Percentiles rank a stretch among this genome's conserved stretches.
These are phyloP conservation scores for Coleophora flavipennella DNA, from an alignment of 2,888 invertebrate genomes.

Conservation along the genomic window DNA sequence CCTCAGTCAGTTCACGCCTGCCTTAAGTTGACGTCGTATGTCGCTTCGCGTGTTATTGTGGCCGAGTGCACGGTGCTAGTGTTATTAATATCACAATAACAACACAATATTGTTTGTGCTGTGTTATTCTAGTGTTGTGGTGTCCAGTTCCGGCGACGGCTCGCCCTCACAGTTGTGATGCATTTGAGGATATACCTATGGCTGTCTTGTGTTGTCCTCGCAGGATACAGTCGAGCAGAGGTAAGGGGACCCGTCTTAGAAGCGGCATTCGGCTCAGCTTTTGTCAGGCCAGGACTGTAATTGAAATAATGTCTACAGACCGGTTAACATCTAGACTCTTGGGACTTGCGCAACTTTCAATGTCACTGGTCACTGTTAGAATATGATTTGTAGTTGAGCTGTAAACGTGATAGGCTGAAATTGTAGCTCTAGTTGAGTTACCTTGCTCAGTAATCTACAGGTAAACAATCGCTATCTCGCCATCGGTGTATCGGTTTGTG, in stretches of 20 bases:
- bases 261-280: constrained; percentile 59
- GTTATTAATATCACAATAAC: constrained; percentile 36
- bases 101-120: constrained; percentile 64
- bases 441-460: constrained; percentile 53
- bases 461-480: constrained; percentile 61
- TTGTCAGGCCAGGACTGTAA: constrained; percentile 36
- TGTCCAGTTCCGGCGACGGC: constrained; percentile 51
- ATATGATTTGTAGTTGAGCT: not conserved
- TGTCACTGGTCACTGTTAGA: constrained; percentile 51
- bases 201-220: constrained; percentile 80
- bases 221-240: constrained; percentile 83
- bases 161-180: constrained; percentile 73
- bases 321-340: constrained; percentile 21
- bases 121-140: constrained; percentile 59
- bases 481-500: constrained; percentile 36
- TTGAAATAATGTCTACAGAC: constrained; percentile 20
- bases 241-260: constrained; percentile 74
- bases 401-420: not conserved
- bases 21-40: constrained; percentile 48
- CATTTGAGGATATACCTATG: constrained; percentile 83
- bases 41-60: constrained; percentile 48
- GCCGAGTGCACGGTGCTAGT: constrained; percentile 64
- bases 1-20: constrained; percentile 62
- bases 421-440: constrained; percentile 28
- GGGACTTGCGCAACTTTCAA: constrained; percentile 65